A percentile compares a stretch with the other conserved stretches of the same genome.
Evolutionary conservation across 2,797 vertebrate species (phyloP).

Genomic region (Takifugu ocellatus): DNA sequence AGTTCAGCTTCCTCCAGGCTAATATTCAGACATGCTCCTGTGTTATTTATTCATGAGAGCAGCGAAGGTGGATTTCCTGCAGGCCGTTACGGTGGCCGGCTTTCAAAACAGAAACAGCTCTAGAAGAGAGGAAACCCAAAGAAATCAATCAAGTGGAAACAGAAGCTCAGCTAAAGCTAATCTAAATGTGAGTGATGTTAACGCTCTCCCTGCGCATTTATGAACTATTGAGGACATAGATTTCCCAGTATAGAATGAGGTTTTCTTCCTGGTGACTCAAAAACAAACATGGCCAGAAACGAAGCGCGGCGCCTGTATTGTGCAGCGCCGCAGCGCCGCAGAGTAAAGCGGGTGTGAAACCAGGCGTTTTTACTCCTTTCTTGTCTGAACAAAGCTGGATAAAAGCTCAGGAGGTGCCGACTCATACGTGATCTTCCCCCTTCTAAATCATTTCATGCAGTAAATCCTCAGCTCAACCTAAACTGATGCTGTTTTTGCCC

Average conservation of each 20-base stretch:
- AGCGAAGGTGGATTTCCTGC: conserved; percentile 30
- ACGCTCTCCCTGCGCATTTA: background rate
- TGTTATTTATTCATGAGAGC: conserved; percentile 49
- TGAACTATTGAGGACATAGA: no score
- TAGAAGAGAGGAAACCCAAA: conserved; percentile 5
- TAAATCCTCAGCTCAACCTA: conserved; percentile 45
- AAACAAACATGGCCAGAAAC: no score
- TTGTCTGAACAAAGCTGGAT: background rate
- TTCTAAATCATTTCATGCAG: conserved; percentile 14
- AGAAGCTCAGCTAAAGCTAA: background rate
- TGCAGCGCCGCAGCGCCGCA: no score
- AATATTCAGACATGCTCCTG: conserved; percentile 39
- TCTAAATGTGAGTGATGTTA: background rate
- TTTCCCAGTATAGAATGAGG: no score
- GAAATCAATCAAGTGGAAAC: conserved; percentile 1
- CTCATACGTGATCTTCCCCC: conserved; percentile 13
- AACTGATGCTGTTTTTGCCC: conserved; percentile 29
- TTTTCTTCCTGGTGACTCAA: no score
- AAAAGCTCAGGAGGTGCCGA: conserved; percentile 9
- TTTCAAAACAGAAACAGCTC: conserved; percentile 37
- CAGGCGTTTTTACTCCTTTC: no score
- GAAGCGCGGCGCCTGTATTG: no score
- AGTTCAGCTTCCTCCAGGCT: conserved; percentile 21
- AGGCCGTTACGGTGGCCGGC: conserved; percentile 52
- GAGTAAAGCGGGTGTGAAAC: no score